phyloP scores from a whole-genome alignment of 2,888 invertebrate species.

The Coenonympha arcania region DNA sequence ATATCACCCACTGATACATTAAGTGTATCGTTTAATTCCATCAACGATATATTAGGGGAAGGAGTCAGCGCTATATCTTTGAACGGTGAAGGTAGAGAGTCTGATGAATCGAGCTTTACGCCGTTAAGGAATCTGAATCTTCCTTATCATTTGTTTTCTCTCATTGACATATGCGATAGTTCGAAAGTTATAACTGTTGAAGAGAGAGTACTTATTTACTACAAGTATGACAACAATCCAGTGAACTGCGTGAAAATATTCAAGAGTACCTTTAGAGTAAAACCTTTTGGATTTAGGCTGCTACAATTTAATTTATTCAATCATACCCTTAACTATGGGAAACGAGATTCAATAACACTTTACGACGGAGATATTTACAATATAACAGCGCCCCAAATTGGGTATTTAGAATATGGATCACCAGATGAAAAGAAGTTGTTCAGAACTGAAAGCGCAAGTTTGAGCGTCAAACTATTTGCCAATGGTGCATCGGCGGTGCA shows the following conservation, averaged over 20 bases:
- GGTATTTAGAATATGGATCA: slow-evolving; percentile 81
- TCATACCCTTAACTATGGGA: slow-evolving; percentile 84
- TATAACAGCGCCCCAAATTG: slow-evolving; percentile 81
- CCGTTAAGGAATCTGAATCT: slow-evolving; percentile 86
- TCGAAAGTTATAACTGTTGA: slow-evolving; percentile 92
- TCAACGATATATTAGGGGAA: slow-evolving; percentile 88
- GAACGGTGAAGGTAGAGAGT: slow-evolving; percentile 93
- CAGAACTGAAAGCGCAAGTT: slow-evolving; percentile 81
- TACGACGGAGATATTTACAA: slow-evolving; percentile 96
- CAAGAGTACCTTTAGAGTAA: slow-evolving; percentile 86
- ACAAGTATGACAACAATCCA: slow-evolving; percentile 96
- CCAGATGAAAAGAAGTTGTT: slow-evolving; percentile 83
- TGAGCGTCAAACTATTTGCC: slow-evolving; percentile 93
- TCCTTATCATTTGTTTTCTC: slow-evolving; percentile 92
- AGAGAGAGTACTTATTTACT: slow-evolving; percentile 92
- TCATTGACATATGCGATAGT: slow-evolving; percentile 97
- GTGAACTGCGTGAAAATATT: slow-evolving; percentile 99
- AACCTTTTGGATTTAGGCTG: slow-evolving; percentile 91
- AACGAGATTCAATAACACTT: slow-evolving; percentile 87
- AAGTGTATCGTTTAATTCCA: slow-evolving; percentile 81
- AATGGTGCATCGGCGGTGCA: slow-evolving; percentile 95
- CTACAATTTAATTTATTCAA: slow-evolving; percentile 94
- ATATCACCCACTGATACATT: slow-evolving; percentile 90
- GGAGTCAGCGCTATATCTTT: slow-evolving; percentile 92
- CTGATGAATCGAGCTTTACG: slow-evolving; percentile 89